Base-by-base conservation (phyloP, 2,888 invertebrate species). In the Ariolimax columbianus region DNA sequence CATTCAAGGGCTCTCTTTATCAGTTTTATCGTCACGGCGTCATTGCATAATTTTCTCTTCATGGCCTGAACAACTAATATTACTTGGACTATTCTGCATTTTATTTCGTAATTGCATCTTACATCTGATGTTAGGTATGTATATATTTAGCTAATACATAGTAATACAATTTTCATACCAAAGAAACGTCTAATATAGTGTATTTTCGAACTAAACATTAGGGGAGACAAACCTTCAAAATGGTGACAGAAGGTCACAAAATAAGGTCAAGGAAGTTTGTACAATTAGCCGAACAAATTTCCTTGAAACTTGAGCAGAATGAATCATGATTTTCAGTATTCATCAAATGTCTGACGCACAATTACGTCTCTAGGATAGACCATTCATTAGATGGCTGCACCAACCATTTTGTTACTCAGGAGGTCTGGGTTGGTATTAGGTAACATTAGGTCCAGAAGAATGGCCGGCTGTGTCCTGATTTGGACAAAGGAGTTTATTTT, bases 391-490 rank as follows among this genome's bases (percentile, higher is more conserved):
- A 43, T 40, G 66, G 40, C 47, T 43, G 43, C 68, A 26, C 40
- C 68, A n/a, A 68, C 14, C 33, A 0, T 40, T 79, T 0, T 79
- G 68, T 79, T 66, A 79, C 68, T 66, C 30, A 1, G 2, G 17
- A 55, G 6, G 43, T 30, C n/a, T 51, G 30, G 47, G 33, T 26
- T 66, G 79, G 66, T 79, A 68, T 68, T 79, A 2, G 79, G 68
- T 68, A 77, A 77, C 77, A 77, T 68, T 68, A 77, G 68, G 73
- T 66, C 51, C n/a, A 14, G 23, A 7, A 23, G n/a, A 33, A 14
- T 70, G 33, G 75, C 1, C 33, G 51, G 36, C 4, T 36, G 36
- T 77, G 26, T 77, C 77, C 38, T 26, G 0, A 43, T n/a, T 9
- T 4, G 14, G 38, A 79, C 79, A 79, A 43, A 79, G 33, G 9